phyloP scores from a whole-genome alignment of 2,113 vertebrate genomes.

The Strix uralensis region DNA sequence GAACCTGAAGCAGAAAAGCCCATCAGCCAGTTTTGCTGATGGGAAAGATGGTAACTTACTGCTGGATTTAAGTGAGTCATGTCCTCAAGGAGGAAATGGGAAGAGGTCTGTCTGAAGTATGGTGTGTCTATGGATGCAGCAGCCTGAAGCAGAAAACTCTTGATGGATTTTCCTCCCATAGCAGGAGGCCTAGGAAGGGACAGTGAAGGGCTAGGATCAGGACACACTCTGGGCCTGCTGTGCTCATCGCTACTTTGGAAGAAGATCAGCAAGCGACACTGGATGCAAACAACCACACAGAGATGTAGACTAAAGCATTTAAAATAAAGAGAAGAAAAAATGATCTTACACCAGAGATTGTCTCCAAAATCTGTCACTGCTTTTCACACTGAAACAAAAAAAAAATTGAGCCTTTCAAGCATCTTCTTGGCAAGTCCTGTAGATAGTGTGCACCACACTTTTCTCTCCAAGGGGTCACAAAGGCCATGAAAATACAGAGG shows the following conservation, averaged over 20 bases:
- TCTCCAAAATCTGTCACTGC: not conserved
- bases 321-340: not conserved
- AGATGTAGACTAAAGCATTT: not conserved
- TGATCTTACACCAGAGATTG: not conserved
- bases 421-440: not conserved
- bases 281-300: not conserved
- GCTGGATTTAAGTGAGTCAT: not conserved
- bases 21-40: not conserved
- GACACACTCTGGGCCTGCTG: accelerated
- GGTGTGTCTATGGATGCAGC: not conserved
- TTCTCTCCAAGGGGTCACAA: not conserved
- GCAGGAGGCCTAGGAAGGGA: not conserved
- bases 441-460: not conserved
- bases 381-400: not conserved
- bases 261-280: not conserved
- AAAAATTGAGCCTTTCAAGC: not conserved
- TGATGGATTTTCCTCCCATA: not conserved
- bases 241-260: not conserved
- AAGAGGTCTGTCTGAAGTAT: not conserved
- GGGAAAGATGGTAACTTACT: not conserved
- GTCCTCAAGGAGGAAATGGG: not conserved
- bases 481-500: not conserved
- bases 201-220: not conserved
- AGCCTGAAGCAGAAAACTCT: not conserved
- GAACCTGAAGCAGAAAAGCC: not conserved